Evolutionary conservation across 53 echinoderm and acorn worm species (phyloP), one percentile per base, ranked within the genome.

Genomic region (Actinopyga echinites): DNA sequence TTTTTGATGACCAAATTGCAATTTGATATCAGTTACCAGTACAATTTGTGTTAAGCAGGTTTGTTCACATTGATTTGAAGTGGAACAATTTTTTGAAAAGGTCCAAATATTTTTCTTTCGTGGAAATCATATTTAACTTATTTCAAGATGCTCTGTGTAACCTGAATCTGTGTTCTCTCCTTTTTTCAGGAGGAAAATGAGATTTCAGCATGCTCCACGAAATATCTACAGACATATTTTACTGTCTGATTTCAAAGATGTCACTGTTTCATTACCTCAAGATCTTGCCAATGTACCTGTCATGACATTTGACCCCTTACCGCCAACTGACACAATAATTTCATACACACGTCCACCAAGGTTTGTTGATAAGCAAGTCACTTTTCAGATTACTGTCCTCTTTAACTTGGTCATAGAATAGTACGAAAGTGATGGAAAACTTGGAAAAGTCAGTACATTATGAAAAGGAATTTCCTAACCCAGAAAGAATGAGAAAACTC

Each of bases 151-250:
- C 7, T 8, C 40, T 8, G 2, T 40, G 5, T 0, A 8, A 5
- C 2, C n/a, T 40, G 8, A 0, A 4, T 40, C 49, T 17, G 49
- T 49, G 17, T 49, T 49, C 17, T 80, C 24, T 75, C 64, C 79
- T 79, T 43, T 58, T 34, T 28, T 4, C 55, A 99, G 99, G 82
- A 80, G 99, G 58, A 79, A 83, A 45, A 61, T 67, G 58, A 79
- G 93, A 40, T 99, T 94, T 52, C 91, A 89, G 9, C 92, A 87
- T 22, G 89, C 94, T n/a, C 99, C 99, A 2, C 82, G 88, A 43
- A 99, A 99, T 64, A 85, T 99, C 78, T 89, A 87, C 81, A 89
- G 99, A 40, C 99, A 99, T 78, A 95, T 99, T 79, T 79, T 99
- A 79, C 83, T 99, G 15, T 89, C 92, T 0, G 99, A 99, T 52